Base-by-base conservation (phyloP, 2,797 vertebrate genomes). In the Danio kyathit region DNA sequence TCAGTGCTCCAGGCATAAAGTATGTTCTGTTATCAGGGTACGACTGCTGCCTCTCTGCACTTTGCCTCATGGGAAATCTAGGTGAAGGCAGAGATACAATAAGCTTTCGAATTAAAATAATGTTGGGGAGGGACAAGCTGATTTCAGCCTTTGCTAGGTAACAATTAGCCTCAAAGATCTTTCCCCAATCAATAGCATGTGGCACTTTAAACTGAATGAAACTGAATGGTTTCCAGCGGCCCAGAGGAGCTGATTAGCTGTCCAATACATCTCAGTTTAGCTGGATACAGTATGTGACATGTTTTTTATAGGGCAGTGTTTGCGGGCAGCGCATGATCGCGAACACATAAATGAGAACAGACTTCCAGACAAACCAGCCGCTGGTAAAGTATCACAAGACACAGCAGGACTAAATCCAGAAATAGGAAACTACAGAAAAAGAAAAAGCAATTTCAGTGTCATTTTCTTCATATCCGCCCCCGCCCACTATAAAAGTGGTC, bases 191-290 rank as follows among this genome's bases (percentile, higher is more conserved):
- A 69, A 79, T 69, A 65, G 19, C 16, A 49, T 17, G 13, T 81
- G 48, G 51, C 73, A 67, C 59, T 84, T 79, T 61, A 6, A 74
- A 41, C 75, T 63, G 84, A 84, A 81, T 69, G 60, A 86, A 82
- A 29, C 29, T 29, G 51, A 43, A 52, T 29, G 14, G 17, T 67
- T 81, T 76, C 40, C 71, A 71, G 13, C 65, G 19, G 29, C 38
- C 40, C 41, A 52, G 49, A 44, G 8, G n/a, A 60, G 21, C 74
- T 77, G 21, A 59, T 77, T 78, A 66, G 64, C 21, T 67, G 52
- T 66, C 46, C 9, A n/a, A 11, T 48, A 61, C 16, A 61, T 56
- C 43, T 59, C 3, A 17, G 6, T 46, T 12, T 71, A 51, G 21
- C 6, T 61, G 46, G 57, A 71, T 60, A 79, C 12, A 71, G 43